phyloP scores from a whole-genome alignment of 2,797 vertebrate genomes.

The Eulemur rubriventer region DNA sequence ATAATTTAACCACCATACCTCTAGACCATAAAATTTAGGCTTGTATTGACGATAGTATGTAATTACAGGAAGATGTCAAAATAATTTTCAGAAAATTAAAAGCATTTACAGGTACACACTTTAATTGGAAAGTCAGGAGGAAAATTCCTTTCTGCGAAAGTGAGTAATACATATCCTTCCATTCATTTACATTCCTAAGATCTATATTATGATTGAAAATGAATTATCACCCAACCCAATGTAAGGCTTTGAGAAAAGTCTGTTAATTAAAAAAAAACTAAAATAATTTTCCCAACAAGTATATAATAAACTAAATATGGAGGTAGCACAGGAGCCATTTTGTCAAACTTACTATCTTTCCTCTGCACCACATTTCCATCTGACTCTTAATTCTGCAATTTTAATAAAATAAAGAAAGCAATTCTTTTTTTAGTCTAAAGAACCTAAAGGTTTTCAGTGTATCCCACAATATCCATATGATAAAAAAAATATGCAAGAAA shows the following conservation, averaged over 20 bases:
- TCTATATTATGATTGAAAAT: neutral
- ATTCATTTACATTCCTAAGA: neutral
- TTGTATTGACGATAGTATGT: neutral
- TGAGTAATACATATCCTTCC: neutral
- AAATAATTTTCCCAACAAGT: neutral
- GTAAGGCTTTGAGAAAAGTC: neutral
- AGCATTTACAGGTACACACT: neutral
- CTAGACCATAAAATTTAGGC: neutral
- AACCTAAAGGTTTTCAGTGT: neutral
- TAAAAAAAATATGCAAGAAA: neutral
- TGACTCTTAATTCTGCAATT: neutral
- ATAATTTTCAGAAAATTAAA: neutral
- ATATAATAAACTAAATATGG: too few species aligned
- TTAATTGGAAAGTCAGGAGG: neutral
- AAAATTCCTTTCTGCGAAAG: neutral
- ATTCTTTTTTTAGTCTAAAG: neutral
- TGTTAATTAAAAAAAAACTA: neutral
- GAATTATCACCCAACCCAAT: neutral
- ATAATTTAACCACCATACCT: neutral
- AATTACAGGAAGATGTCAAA: neutral
- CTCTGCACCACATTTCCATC: too few species aligned
- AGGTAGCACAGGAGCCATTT: too few species aligned
- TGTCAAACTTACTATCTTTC: too few species aligned
- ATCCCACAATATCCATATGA: too few species aligned
- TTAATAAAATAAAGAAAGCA: neutral